Percentiles rank a stretch among this genome's conserved stretches.
Evolutionary conservation across 2,888 invertebrate species (phyloP).

Genomic region (Homarus gammarus): DNA sequence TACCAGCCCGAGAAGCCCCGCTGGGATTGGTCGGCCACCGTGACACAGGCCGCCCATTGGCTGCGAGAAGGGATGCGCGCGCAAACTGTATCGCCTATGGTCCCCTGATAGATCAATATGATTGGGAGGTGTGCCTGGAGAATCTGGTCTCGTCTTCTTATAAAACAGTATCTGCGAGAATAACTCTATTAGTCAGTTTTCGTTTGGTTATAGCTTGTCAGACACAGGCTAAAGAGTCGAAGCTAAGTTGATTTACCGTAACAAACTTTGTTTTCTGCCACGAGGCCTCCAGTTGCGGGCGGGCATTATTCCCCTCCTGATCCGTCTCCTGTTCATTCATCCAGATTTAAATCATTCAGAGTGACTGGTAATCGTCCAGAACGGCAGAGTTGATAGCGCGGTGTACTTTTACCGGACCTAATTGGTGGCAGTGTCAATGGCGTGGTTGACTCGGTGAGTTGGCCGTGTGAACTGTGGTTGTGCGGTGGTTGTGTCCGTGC

Average conservation of each 20-base stretch:
- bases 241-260: conserved; percentile 76
- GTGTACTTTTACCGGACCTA: conserved; percentile 48
- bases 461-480: conserved; percentile 11
- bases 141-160: conserved; percentile 76
- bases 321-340: conserved; percentile 49
- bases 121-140: conserved; percentile 74
- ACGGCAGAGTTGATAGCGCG: conserved; percentile 35
- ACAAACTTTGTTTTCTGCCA: conserved; percentile 73
- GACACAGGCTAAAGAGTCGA: conserved; percentile 75
- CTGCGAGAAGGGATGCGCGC: conserved; percentile 51
- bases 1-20: neutral
- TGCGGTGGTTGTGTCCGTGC: conserved; percentile 34
- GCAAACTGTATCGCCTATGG: conserved; percentile 58
- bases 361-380: conserved; percentile 55
- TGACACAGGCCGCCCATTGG: conserved; percentile 37
- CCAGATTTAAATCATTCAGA: conserved; percentile 41
- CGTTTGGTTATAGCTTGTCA: conserved; percentile 76
- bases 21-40: conserved; percentile 10
- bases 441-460: conserved; percentile 52
- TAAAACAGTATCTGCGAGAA: conserved; percentile 76
- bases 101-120: conserved; percentile 75
- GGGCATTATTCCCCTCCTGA: conserved; percentile 36
- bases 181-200: conserved; percentile 76
- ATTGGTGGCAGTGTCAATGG: conserved; percentile 50
- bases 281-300: conserved; percentile 55